Base-by-base conservation (phyloP, 1,140 invertebrate genomes). In the Listronotus oregonensis region DNA sequence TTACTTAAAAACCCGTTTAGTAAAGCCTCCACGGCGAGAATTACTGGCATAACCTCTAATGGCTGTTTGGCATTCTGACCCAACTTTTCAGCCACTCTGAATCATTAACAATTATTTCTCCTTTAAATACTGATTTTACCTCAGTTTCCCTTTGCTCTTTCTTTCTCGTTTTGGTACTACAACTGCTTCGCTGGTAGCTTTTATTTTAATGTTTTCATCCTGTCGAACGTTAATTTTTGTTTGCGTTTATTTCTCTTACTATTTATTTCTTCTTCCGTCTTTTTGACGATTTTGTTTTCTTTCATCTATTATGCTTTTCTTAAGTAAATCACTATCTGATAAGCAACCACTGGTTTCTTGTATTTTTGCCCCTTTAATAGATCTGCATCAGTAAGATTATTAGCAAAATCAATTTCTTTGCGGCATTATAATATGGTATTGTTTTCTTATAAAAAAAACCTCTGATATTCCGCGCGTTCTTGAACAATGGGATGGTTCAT, bases 11-110 rank as follows among this genome's bases (percentile, higher is more conserved):
- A 73, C 39, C 64, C 66, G 56, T 67, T 49, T 9, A 72, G 55
- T 42, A 75, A 34, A 12, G 66, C 64, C n/a, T 40, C 73, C 73
- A 75, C 3, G 73, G 73, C 17, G 73, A 50, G n/a, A 21, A 75
- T 54, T 40, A n/a, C 73, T 42, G 2, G 70, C 63, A 32, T 70
- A 70, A 14, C 57, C 55, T 55, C 60, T 37, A 14, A 43, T 18
- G 52, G n/a, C 15, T 64, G 60, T 52, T 59, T 60, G 6, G 59
- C 9, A n/a, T 17, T 63, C 7, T 54, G 49, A 27, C 66, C 61
- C 10, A 72, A 40, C 54, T 66, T 63, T 43, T 65, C 12, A 74
- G 55, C 27, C 67, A 56, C 5, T 66, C 54, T 32, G 55, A 39
- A 52, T 75, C 72, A 8, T 49, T 59, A 12, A 67, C 47, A 14